A percentile compares a stretch with the other conserved stretches of the same genome.
Conservation (phyloP, 2,113 vertebrate species). For the Rutilus rutilus region DNA sequence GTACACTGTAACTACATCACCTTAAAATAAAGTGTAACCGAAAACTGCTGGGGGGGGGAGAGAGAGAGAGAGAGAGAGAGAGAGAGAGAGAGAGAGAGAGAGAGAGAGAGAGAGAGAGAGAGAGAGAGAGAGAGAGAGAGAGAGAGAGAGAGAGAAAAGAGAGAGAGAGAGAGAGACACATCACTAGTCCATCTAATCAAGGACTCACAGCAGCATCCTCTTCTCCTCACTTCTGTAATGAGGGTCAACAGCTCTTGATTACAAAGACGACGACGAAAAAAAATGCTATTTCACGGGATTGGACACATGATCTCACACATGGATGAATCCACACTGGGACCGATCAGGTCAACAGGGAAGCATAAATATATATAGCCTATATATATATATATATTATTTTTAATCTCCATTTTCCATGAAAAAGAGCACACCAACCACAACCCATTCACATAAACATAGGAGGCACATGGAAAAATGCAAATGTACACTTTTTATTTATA, state of each 20-base stretch:
- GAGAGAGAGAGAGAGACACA: constrained; percentile 25
- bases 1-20: no score
- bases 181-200: constrained; percentile 60
- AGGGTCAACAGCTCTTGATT: constrained; percentile 64
- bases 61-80: no score
- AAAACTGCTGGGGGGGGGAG: no score
- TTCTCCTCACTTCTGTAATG: constrained; percentile 57
- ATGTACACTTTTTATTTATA: background rate
- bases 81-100: no score
- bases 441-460: background rate
- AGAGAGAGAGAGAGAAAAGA: no score
- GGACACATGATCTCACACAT: constrained; percentile 21
- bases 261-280: constrained; percentile 21
- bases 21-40: no score
- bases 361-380: background rate
- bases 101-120: no score
- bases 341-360: background rate
- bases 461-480: background rate
- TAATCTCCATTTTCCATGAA: background rate
- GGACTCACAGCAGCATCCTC: constrained; percentile 52
- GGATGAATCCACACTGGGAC: background rate
- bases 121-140: no score
- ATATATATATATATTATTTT: background rate
- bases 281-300: constrained; percentile 37
- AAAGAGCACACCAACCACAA: background rate